Evolutionary conservation across 2,113 vertebrate species (phyloP), one percentile per base, ranked within the genome.

Genomic region (Xenotilapia flavipinnis): DNA sequence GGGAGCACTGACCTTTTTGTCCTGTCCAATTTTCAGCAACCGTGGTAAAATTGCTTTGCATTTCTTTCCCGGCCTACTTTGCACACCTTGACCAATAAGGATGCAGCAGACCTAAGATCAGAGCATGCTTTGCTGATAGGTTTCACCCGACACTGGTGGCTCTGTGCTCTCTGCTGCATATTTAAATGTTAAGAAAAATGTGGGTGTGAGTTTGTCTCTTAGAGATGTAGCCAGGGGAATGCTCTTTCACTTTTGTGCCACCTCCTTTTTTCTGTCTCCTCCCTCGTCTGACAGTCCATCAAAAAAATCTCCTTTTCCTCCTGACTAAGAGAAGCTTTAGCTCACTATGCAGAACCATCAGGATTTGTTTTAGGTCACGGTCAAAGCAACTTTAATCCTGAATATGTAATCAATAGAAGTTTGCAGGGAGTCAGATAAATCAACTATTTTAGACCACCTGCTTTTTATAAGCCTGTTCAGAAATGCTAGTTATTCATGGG

Each of bases 1-100:
- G 95, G 95, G 95, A 91, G 92, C 77, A 79, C 93, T 84, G 86
- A 86, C 85, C 93, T 90, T 85, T 91, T 33, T 33, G 45, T 90
- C 91, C 77, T 49, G n/a, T 70, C 70, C 47, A 91, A 15, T 54
- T 56, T 26, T 56, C 56, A 15, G 1, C 86, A 58, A 2, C 42
- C 2, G 1, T 33, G 54, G 11, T 15, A 70, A 83, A 31, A 21
- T 42, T 54, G 12, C 21, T 21, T 38, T 6, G 60, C 7, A 0
- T n/a, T 19, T 7, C 31, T 13, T 40, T 73, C 33, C 14, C 21
- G 3, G 6, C 86, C 90, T 49, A 8, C 55, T 86, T 68, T 14
- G 26, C 9, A 1, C 49, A 75, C 53, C 55, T 36, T 21, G 51
- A 19, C 88, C 89, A 87, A 91, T 85, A n/a, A 82, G 49, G n/a